A percentile compares a stretch with the other conserved stretches of the same genome.
phyloP scores from a whole-genome alignment of 1,140 invertebrate species.

The Geopemphigus sp. region DNA sequence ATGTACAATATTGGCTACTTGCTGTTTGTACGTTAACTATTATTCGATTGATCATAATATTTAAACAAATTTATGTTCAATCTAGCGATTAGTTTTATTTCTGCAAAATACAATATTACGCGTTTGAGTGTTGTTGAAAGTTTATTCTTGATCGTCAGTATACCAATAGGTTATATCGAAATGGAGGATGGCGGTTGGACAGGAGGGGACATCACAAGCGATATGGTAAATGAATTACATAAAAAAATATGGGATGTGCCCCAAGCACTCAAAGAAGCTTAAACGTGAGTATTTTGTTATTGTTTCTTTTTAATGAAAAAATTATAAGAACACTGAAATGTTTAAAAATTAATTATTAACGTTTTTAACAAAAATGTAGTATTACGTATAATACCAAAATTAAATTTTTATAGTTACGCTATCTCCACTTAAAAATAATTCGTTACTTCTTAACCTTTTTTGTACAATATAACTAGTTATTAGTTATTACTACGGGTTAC shows the following conservation, averaged over 20 bases:
- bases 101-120: background rate
- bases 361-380: too few relatives aligned
- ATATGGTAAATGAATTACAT: slow-evolving; percentile 34
- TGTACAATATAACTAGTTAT: too few relatives aligned
- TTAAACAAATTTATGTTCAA: slow-evolving; percentile 11
- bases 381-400: too few relatives aligned
- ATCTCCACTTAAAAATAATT: too few relatives aligned
- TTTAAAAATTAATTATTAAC: too few relatives aligned
- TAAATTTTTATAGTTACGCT: too few relatives aligned
- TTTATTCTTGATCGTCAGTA: background rate
- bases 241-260: slow-evolving; percentile 47
- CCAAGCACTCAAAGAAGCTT: slow-evolving; percentile 30
- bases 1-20: slow-evolving; percentile 17
- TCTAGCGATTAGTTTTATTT: background rate
- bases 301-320: background rate
- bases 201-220: slow-evolving; percentile 18
- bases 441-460: too few relatives aligned
- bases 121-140: background rate
- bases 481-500: too few relatives aligned
- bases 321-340: too few relatives aligned
- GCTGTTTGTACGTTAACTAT: slow-evolving; percentile 7
- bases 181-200: slow-evolving; percentile 47
- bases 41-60: slow-evolving; percentile 14
- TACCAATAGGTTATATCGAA: slow-evolving; percentile 19
- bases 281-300: slow-evolving; percentile 34